Evolutionary conservation across 2,888 invertebrate genomes (phyloP), one percentile per base, ranked within the genome.

Genomic region (Brassicogethes aeneus): DNA sequence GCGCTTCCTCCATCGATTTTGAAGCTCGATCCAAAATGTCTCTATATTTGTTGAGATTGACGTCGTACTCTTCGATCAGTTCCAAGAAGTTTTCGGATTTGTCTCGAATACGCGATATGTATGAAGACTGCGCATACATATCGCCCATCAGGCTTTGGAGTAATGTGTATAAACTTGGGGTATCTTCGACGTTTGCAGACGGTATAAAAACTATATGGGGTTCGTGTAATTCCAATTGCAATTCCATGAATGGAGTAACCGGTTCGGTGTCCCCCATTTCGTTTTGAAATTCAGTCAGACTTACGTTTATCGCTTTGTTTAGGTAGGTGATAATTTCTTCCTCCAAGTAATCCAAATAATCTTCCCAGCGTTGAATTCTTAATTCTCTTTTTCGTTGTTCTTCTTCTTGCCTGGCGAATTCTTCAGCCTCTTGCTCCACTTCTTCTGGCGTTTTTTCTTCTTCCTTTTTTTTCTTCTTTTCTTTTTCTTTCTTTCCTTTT

Each of bases 121-220:
- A 66, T 3, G 78, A 76, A 10, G 82, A 77, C 73, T 89, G 87
- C 36, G 78, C 72, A 60, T 82, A 82, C 58, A 89, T 82, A 54
- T 90, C 87, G 38, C 83, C 77, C 54, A 91, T 71, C 53, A 92
- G 73, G 13, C 74, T 73, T 53, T 78, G 78, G 15, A 90, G 69
- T 16, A 82, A 74, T 39, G 72, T 72, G 33, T 79, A 76, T 47
- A 92, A 80, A 5, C 85, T 83, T 32, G 74, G 76, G 0, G 74
- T 61, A 54, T 79, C 74, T 15, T 79, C 77, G 36, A 76, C 56
- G 44, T 86, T 80, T 55, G 91, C 68, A 0, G 85, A 79, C 0
- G 91, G 90, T 15, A 76, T 70, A 60, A 83, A 90, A 36, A 75
- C 73, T 44, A 93, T 80, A 40, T 82, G 74, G 17, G 83, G 82